Base-by-base conservation (phyloP, 2,888 invertebrate genomes). In the Fragum sueziense region DNA sequence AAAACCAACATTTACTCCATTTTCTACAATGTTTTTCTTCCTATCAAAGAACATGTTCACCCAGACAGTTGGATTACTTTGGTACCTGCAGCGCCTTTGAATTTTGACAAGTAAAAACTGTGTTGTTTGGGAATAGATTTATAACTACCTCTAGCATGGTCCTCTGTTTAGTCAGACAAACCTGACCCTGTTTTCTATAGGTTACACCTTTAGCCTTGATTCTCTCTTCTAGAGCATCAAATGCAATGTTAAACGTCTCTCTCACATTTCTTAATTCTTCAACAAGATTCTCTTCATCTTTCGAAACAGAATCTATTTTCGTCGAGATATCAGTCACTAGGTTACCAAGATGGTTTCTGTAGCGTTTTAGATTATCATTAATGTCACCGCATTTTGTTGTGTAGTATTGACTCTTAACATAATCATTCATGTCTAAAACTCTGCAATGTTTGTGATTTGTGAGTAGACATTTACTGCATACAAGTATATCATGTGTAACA, bases 381-480 rank as follows among this genome's bases (percentile, higher is more conserved):
- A 84, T 78, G 51, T 84, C 84, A 1, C 76, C 61, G 37, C 71
- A 76, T 65, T 84, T 84, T 2, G 79, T 41, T 20, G 76, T 76
- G 67, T 84, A 84, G 61, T 80, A 84, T 7, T 61, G 70, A 67
- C 84, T 84, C 65, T 80, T 84, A 7, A 84, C 84, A 25, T 84
- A 84, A 69, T 84, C 84, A 41, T 79, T 79, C 84, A 84, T 84
- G 68, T 84, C 84, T 20, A 84, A 72, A 1, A 84, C 84, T 25
- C 84, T 61, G 52, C 84, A 84, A 31, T 84, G 84, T 34, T 69
- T 76, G 72, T 84, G 84, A 33, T 57, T 79, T 27, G 80, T 76
- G 31, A 84, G 76, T 9, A 84, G 76, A 76, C 84, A 84, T 69
- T 84, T 84, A 74, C 84, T 80, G 74, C 84, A 84, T 51, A 84